Evolutionary conservation across 1,140 invertebrate genomes (phyloP).

Genomic region (Varroa destructor): DNA sequence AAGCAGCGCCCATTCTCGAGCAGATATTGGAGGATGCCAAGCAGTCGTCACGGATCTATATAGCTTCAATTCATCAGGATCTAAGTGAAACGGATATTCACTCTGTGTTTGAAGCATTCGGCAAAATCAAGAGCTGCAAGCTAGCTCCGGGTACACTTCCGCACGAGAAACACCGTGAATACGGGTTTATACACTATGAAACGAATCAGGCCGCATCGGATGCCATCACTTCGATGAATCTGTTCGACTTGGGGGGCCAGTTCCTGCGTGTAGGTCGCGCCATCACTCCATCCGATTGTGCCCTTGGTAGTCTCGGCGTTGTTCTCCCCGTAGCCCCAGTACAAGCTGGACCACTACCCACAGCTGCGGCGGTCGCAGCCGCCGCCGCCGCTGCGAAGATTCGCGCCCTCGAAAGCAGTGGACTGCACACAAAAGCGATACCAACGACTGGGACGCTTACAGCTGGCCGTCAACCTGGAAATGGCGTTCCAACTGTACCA

Average conservation of each 20-base stretch:
- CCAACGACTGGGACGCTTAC: no score
- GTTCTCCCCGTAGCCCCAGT: conserved; percentile 28
- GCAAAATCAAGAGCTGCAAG: conserved; percentile 38
- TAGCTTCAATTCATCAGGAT: conserved; percentile 47
- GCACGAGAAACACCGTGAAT: conserved; percentile 60
- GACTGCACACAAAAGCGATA: no score
- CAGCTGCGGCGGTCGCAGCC: conserved; percentile 45
- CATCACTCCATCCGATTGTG: conserved; percentile 28
- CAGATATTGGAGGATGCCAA: conserved; percentile 46
- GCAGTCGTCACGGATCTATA: conserved; percentile 44
- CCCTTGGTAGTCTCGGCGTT: not conserved
- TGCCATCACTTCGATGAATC: conserved; percentile 48
- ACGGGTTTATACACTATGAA: conserved; percentile 49
- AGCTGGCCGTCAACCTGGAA: no score
- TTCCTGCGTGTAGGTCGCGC: conserved; percentile 45
- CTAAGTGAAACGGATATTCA: conserved; percentile 45
- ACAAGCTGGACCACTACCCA: conserved; percentile 39
- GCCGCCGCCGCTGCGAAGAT: conserved; percentile 47
- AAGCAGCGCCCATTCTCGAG: conserved; percentile 48
- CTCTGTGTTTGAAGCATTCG: conserved; percentile 49
- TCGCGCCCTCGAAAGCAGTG: conserved; percentile 41
- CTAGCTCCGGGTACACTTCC: conserved; percentile 53
- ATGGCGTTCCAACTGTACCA: no score
- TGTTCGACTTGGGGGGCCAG: conserved; percentile 48
- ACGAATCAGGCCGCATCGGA: conserved; percentile 43